These are phyloP conservation scores for Bombus confusus DNA, from an alignment of 1,140 invertebrate species.

Conservation along the genomic window DNA sequence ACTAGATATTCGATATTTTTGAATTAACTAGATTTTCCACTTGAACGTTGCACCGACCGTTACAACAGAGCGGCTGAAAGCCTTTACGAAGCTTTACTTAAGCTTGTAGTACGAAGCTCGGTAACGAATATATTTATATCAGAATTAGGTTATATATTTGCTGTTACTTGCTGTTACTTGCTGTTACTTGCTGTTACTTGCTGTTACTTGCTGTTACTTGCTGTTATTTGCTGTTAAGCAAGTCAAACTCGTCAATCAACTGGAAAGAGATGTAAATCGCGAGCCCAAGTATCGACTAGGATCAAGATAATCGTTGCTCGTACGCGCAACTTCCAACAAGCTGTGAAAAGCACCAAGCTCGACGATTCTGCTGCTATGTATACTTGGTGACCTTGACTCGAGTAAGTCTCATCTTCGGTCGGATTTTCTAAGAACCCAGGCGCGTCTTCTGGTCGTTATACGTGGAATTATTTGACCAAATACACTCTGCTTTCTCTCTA, in stretches of 20 bases:
- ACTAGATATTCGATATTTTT: too few species aligned
- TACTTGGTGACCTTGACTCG: not conserved
- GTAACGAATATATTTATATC: too few species aligned
- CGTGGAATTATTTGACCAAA: not conserved
- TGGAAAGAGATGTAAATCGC: too few species aligned
- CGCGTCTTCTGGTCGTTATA: not conserved
- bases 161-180: too few species aligned
- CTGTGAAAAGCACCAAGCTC: not conserved
- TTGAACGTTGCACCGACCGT: too few species aligned
- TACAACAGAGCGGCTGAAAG: too few species aligned
- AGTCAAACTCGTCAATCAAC: not conserved
- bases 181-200: too few species aligned
- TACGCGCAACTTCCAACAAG: not conserved
- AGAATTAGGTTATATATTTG: too few species aligned
- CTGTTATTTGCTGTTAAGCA: not conserved
- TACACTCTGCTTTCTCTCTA: not conserved
- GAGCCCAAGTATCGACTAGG: not conserved
- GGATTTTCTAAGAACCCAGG: conserved; percentile 8
- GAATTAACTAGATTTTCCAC: too few species aligned
- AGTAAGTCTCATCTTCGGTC: not conserved
- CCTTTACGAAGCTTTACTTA: too few species aligned
- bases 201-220: not conserved
- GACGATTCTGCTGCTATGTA: not conserved
- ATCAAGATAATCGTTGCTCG: too few species aligned
- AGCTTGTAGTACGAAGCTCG: too few species aligned